Evolutionary conservation across 2,113 vertebrate genomes (phyloP).

Genomic region (Scatophagus argus): DNA sequence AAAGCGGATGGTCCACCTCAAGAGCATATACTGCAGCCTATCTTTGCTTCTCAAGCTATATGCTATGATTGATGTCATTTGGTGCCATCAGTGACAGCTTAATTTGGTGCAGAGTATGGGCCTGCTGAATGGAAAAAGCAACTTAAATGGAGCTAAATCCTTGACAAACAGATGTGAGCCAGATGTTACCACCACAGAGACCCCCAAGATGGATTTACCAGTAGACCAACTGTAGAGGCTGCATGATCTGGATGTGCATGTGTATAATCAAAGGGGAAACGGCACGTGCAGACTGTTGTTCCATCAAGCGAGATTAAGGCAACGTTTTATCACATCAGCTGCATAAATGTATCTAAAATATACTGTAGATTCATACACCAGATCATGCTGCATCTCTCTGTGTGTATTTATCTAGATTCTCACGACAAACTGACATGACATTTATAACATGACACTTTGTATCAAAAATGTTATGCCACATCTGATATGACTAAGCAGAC

Average conservation of each 20-base stretch:
- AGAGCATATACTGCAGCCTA: background rate
- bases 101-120: constrained; percentile 65
- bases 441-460: too few species aligned
- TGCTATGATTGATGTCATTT: constrained; percentile 66
- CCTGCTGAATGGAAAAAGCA: constrained; percentile 74
- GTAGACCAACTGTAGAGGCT: constrained; percentile 44
- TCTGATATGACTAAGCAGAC: background rate
- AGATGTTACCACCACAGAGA: constrained; percentile 79
- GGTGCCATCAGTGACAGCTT: constrained; percentile 72
- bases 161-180: constrained; percentile 82
- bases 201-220: constrained; percentile 70
- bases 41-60: constrained; percentile 23
- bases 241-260: constrained; percentile 57
- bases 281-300: constrained; percentile 58
- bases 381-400: background rate
- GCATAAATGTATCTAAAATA: constrained; percentile 33
- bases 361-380: background rate
- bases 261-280: constrained; percentile 71
- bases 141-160: constrained; percentile 82
- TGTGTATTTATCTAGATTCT: background rate
- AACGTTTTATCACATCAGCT: constrained; percentile 34
- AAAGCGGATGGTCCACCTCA: background rate
- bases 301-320: constrained; percentile 69
- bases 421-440: background rate
- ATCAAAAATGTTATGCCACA: too few species aligned